Conservation (phyloP, 2,888 invertebrate species). For the Eupeodes luniger region DNA sequence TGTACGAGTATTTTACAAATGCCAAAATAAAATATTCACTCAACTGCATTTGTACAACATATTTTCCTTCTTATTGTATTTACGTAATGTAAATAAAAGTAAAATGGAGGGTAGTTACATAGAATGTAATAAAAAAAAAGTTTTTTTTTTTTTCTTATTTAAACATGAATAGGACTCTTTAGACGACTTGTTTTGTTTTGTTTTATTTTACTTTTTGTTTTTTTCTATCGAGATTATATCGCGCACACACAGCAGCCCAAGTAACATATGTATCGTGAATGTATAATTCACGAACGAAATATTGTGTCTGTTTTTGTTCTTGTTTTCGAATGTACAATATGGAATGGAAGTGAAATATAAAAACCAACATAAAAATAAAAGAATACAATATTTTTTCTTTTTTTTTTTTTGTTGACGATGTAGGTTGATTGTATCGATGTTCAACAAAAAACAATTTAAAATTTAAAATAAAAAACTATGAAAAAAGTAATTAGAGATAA, state of each 20-base stretch:
- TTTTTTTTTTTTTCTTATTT: not conserved
- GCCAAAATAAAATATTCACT: conserved; percentile 1
- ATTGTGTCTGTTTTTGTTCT: not conserved
- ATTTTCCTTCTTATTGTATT: conserved; percentile 34
- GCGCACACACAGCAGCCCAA: conserved; percentile 23
- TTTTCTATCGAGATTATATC: conserved; percentile 56
- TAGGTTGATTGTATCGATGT: no score
- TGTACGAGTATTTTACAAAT: not conserved
- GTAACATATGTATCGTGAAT: conserved; percentile 12
- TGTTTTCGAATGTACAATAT: not conserved
- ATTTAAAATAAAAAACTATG: no score
- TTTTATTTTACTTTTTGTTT: conserved; percentile 34
- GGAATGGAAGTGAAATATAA: not conserved
- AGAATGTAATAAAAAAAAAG: conserved; percentile 26
- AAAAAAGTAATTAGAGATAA: no score
- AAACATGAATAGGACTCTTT: conserved; percentile 55
- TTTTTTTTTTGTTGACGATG: no score
- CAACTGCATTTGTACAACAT: conserved; percentile 25
- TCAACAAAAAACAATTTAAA: no score
- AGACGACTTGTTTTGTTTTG: conserved; percentile 45
- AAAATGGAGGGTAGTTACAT: conserved; percentile 21
- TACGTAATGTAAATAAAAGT: conserved; percentile 66
- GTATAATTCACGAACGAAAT: conserved; percentile 6
- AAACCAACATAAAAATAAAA: not conserved
- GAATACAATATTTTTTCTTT: not conserved